These are phyloP conservation scores for Ceyx melanurus DNA, from an alignment of 2,113 vertebrate genomes.

Conservation along the genomic window DNA sequence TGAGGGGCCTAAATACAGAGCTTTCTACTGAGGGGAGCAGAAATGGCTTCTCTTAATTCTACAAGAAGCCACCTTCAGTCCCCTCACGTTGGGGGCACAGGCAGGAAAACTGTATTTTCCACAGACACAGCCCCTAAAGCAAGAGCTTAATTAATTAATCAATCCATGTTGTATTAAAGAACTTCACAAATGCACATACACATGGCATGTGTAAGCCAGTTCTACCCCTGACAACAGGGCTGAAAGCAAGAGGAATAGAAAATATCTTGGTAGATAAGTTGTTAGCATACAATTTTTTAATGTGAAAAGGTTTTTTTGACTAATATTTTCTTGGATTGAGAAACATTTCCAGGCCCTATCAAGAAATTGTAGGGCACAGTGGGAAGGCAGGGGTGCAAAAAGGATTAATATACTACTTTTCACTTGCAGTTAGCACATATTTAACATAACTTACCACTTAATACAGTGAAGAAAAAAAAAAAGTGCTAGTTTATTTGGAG, in stretches of 20 bases:
- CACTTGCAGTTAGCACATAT: background rate
- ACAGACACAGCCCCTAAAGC: background rate
- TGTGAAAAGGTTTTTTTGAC: background rate
- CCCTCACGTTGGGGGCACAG: background rate
- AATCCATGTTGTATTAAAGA: background rate
- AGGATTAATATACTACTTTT: background rate
- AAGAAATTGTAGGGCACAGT: background rate
- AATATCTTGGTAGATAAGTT: background rate
- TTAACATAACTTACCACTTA: background rate
- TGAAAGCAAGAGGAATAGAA: background rate
- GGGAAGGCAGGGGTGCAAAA: background rate
- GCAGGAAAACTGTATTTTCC: background rate
- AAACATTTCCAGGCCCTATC: background rate
- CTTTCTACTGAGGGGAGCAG: background rate
- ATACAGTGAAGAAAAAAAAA: background rate
- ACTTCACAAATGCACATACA: background rate
- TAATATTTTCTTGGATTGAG: background rate
- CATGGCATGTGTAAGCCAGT: background rate
- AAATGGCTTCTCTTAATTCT: background rate
- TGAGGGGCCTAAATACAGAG: background rate
- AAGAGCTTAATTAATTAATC: background rate
- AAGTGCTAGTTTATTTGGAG: accelerated
- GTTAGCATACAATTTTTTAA: background rate
- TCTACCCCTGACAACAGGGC: background rate
- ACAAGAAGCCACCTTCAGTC: background rate